These are phyloP conservation scores for Mustela lutreola DNA, from an alignment of 2,113 vertebrate genomes.

Conservation along the genomic window DNA sequence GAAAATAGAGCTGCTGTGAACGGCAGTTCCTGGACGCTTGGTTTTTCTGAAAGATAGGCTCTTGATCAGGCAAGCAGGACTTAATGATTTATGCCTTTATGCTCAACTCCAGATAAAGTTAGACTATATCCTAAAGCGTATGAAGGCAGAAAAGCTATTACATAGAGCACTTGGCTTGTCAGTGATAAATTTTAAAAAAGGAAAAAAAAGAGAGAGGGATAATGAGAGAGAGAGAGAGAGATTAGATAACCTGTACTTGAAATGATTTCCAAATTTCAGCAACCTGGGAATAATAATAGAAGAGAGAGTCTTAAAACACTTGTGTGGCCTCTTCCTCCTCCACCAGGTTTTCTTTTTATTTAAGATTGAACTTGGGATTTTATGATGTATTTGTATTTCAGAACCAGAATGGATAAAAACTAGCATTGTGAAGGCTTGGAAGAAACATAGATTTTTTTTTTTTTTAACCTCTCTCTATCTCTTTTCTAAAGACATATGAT, in stretches of 20 bases:
- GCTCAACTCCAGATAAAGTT: conserved; percentile 73
- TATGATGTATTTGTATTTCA: conserved; percentile 49
- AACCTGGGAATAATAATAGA: conserved; percentile 23
- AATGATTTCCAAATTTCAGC: conserved; percentile 48
- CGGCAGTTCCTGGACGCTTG: conserved; percentile 24
- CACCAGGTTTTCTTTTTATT: conserved; percentile 31
- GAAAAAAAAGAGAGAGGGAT: neutral
- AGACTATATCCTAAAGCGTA: conserved; percentile 50
- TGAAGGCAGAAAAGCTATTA: conserved; percentile 62
- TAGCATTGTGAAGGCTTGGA: conserved; percentile 6
- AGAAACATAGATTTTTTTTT: neutral
- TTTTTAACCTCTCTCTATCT: neutral
- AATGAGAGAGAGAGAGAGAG: neutral
- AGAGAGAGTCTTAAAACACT: neutral
- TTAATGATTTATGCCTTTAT: conserved; percentile 84
- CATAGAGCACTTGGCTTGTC: conserved; percentile 40
- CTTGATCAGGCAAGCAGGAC: conserved; percentile 73
- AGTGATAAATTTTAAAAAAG: conserved; percentile 68
- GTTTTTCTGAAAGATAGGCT: conserved; percentile 81
- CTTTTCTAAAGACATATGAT: conserved; percentile 43
- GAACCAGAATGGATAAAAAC: conserved; percentile 46
- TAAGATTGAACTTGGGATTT: neutral
- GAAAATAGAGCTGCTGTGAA: conserved; percentile 73
- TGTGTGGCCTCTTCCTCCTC: neutral
- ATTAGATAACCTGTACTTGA: conserved; percentile 57